A percentile compares a stretch with the other conserved stretches of the same genome.
phyloP scores from a whole-genome alignment of 2,113 vertebrate genomes.

The Otolemur garnettii region DNA sequence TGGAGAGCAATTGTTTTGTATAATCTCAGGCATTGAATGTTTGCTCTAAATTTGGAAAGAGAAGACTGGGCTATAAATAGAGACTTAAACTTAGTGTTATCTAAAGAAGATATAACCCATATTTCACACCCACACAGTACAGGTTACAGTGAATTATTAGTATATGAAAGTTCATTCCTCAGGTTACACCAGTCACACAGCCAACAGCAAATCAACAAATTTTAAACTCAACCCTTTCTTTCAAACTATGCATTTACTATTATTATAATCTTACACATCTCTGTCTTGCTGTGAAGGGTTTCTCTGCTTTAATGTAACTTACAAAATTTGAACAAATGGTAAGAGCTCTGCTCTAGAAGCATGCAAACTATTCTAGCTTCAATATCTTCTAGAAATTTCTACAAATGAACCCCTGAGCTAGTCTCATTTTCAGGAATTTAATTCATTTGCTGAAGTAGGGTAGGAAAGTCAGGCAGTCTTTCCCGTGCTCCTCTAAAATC shows the following conservation, averaged over 20 bases:
- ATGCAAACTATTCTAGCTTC: not conserved
- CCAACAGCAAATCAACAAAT: not conserved
- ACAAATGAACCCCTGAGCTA: not conserved
- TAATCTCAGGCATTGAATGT: not conserved
- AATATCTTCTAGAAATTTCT: not conserved
- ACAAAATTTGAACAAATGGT: not conserved
- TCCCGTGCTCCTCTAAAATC: not conserved
- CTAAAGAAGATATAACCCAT: not conserved
- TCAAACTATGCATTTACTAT: not conserved
- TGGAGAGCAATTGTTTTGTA: not conserved
- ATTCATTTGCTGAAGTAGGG: not conserved
- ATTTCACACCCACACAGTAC: not conserved
- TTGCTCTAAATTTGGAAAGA: constrained; percentile 33
- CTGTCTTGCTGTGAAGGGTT: not conserved
- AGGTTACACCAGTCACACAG: not conserved
- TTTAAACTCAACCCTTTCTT: not conserved
- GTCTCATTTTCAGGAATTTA: not conserved
- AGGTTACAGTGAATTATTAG: constrained; percentile 9
- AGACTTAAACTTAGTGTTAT: not conserved
- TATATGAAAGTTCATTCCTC: constrained; percentile 27
- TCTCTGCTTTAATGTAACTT: not conserved
- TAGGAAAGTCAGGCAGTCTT: not conserved
- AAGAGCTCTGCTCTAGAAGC: not conserved
- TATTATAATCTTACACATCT: not conserved
- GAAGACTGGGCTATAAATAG: not conserved